Percentiles rank a stretch among this genome's conserved stretches.
Conservation (phyloP, 2,113 vertebrate genomes). For the Nothocercus nigrocapillus region DNA sequence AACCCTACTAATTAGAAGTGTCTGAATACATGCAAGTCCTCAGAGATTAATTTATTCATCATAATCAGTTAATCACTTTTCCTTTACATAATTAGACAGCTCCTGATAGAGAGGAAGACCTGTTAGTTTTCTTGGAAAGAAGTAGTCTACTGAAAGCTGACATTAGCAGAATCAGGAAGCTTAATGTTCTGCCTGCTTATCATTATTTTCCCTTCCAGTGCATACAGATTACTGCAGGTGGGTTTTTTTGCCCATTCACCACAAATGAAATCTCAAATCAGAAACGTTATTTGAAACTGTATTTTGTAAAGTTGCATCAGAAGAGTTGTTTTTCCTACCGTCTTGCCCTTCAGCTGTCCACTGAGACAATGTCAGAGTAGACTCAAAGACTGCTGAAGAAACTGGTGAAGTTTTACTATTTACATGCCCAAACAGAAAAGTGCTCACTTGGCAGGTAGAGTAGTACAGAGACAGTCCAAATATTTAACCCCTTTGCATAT, state of each 20-base stretch:
- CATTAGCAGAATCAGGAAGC: neutral
- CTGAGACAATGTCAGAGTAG: neutral
- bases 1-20: conserved; percentile 81
- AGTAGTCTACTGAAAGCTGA: conserved; percentile 36
- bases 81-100: conserved; percentile 79
- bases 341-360: conserved; percentile 16
- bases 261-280: neutral
- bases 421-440: neutral
- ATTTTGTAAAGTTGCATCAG: neutral
- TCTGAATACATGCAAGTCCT: conserved; percentile 80
- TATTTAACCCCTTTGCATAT: conserved; percentile 58
- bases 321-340: neutral
- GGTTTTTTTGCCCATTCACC: neutral
- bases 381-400: conserved; percentile 8
- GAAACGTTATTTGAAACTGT: neutral
- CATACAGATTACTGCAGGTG: conserved; percentile 4
- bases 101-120: conserved; percentile 69
- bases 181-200: neutral
- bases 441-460: neutral
- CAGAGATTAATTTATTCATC: conserved; percentile 84
- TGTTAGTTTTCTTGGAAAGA: conserved; percentile 67
- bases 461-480: conserved; percentile 25
- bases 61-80: conserved; percentile 84
- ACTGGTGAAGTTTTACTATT: conserved; percentile 10
- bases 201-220: neutral